Evolutionary conservation across 2,113 vertebrate genomes (phyloP).

Genomic region (Albula goreensis): DNA sequence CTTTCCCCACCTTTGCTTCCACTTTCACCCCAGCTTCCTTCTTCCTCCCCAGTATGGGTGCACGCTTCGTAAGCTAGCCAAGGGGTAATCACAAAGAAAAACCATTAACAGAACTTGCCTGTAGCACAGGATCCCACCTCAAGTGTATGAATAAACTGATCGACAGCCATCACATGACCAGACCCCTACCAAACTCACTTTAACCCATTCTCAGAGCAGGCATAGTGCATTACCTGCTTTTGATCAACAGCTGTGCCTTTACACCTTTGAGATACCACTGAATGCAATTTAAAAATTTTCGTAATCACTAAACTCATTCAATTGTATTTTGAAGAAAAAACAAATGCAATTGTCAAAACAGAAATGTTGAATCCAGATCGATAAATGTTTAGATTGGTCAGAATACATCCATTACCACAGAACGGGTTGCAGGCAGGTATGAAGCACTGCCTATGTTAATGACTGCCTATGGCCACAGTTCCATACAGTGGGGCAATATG

Average conservation of each 20-base stretch:
- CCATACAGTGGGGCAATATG: background rate
- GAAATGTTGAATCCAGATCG: too few relatives aligned
- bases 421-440: background rate
- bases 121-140: background rate
- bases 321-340: too few relatives aligned
- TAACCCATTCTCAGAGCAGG: too few relatives aligned
- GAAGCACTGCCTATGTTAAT: background rate
- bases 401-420: background rate
- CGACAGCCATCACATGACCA: slow-evolving; percentile 24
- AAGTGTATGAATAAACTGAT: slow-evolving; percentile 27
- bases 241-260: too few relatives aligned
- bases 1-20: slow-evolving; percentile 34
- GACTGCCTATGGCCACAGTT: background rate
- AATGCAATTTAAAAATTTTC: too few relatives aligned
- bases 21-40: slow-evolving; percentile 53
- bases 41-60: slow-evolving; percentile 53
- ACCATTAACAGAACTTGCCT: background rate
- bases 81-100: background rate
- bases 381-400: background rate
- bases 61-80: slow-evolving; percentile 3
- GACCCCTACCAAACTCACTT: background rate
- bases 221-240: too few relatives aligned
- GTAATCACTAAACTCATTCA: too few relatives aligned
- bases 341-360: too few relatives aligned
- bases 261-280: too few relatives aligned